Evolutionary conservation across 2,888 invertebrate genomes (phyloP), one percentile per base, ranked within the genome.

Genomic region (Hirtodrosophila trivittata): DNA sequence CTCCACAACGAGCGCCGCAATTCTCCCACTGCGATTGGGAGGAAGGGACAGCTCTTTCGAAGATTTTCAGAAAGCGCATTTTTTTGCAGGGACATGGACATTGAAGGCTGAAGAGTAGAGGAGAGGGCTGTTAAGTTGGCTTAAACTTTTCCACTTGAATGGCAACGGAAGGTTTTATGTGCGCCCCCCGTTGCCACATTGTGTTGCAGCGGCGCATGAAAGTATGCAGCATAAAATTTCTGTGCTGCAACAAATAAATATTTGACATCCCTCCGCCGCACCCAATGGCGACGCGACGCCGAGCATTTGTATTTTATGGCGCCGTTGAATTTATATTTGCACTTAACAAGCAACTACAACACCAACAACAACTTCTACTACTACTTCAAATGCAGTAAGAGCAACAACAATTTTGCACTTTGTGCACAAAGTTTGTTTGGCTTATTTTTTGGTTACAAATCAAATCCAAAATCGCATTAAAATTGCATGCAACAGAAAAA

Each of bases 131-230:
- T 62, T 70, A 85, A 85, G 80, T 81, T 81, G 82, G 82, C 82
- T 81, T 82, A 82, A 81, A 85, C 85, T 81, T 81, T 81, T 81
- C 82, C 85, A 81, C 80, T 81, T 78, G 82, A 81, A 85, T 85
- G 85, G 85, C 82, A 77, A 75, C 78, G 80, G 75, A 80, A 80
- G 80, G 80, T 85, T 80, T 80, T 82, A 77, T 80, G 82, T 58
- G 75, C 58, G 60, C 49, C 26, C 56, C 38, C 33, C 51, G 47
- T 57, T 62, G 59, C 59, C 45, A 65, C 65, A 80, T 80, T 80
- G 80, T 81, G 71, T 60, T 54, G 63, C 85, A 81, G 56, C 68
- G 78, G 85, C 78, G 66, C 82, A 82, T 75, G 68, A 84, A 80
- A 80, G 85, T 77, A 85, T 82, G 72, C 82, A 66, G 55, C 78